These are phyloP conservation scores for Lindbergichthys nudifrons DNA, from an alignment of 2,797 vertebrate genomes.

Conservation along the genomic window DNA sequence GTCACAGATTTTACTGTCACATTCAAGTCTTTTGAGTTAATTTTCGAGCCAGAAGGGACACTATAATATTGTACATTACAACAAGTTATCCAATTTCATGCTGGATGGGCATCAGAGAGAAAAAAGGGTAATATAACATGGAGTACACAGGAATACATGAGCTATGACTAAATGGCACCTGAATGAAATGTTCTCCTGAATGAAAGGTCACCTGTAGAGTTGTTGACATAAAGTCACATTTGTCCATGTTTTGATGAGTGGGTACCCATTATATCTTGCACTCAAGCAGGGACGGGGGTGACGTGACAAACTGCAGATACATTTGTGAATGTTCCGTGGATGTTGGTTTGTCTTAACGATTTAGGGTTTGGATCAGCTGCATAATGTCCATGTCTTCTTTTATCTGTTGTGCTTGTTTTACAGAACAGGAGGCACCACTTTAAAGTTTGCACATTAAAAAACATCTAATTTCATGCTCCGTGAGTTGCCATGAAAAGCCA, in stretches of 20 bases:
- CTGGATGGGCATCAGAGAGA: constrained; percentile 2
- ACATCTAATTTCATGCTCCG: neutral
- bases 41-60: constrained; percentile 17
- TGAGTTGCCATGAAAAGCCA: neutral
- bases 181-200: constrained; percentile 25
- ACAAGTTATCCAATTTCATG: constrained; percentile 32
- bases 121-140: neutral
- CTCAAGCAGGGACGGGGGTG: neutral
- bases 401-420: neutral
- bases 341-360: neutral
- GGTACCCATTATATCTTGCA: neutral
- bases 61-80: neutral
- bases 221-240: neutral
- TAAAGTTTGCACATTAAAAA: constrained; percentile 15
- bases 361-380: neutral
- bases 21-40: constrained; percentile 5
- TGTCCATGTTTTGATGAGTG: neutral
- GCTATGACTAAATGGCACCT: constrained; percentile 36
- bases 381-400: neutral
- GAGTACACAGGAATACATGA: constrained; percentile 27
- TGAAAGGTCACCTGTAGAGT: constrained; percentile 25
- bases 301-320: neutral
- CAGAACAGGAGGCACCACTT: neutral
- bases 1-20: constrained; percentile 16
- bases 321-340: neutral